Percentiles rank a stretch among this genome's conserved stretches.
phyloP scores from a whole-genome alignment of 2,797 vertebrate genomes.

The Galago senegalensis region DNA sequence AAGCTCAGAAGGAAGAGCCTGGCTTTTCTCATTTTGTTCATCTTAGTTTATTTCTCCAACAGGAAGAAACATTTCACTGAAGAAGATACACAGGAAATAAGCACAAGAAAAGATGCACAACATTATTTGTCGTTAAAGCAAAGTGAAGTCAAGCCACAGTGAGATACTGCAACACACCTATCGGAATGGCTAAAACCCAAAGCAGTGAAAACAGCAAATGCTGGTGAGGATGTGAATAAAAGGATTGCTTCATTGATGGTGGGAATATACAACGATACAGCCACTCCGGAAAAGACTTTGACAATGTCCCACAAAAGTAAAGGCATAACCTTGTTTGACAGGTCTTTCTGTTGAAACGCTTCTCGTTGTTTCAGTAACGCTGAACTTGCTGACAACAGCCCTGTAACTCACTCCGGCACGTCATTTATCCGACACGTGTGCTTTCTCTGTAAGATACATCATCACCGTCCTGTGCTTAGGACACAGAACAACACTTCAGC shows the following conservation, averaged over 20 bases:
- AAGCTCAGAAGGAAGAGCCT: not conserved
- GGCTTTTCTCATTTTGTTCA: not conserved
- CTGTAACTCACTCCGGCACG: fast-evolving
- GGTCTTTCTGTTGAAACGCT: not conserved
- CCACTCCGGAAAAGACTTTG: not conserved
- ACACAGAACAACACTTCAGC: not conserved
- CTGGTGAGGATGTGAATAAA: not conserved
- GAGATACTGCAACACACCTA: not conserved
- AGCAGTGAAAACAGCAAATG: not conserved
- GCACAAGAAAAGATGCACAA: not conserved
- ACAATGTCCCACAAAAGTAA: not conserved
- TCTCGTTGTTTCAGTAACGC: not conserved
- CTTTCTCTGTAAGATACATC: not conserved
- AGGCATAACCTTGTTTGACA: not conserved
- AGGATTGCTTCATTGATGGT: too few relatives aligned
- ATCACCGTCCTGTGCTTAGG: not conserved
- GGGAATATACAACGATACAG: not conserved
- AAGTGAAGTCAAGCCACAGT: not conserved
- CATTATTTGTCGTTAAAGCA: not conserved
- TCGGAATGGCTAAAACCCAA: not conserved
- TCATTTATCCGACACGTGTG: not conserved
- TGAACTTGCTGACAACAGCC: not conserved
- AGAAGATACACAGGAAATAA: not conserved
- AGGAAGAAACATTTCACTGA: not conserved
- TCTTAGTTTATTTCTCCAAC: not conserved